Evolutionary conservation across 2,113 vertebrate species (phyloP), one percentile per base, ranked within the genome.

Genomic region (Sander vitreus): DNA sequence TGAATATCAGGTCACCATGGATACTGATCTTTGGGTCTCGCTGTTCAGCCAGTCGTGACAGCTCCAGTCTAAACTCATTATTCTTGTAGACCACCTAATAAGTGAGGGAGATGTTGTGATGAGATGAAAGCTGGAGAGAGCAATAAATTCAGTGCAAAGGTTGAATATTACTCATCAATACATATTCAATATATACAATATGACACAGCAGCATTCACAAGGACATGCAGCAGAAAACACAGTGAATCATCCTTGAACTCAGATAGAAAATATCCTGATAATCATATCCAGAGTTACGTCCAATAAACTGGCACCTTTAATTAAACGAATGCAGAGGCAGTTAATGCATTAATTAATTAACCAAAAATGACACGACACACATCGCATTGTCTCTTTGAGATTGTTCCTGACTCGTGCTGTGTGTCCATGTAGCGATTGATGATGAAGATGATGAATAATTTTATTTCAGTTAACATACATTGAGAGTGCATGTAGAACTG

Each of bases 1-100:
- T 95, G 94, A 98, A 99, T 27, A 96, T 92, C 88, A 99, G 89
- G 68, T 98, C 97, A 3, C 98, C 98, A 68, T 97, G 96, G 85
- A 98, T 93, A 85, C 96, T 96, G 94, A 99, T 96, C 90, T 95
- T 97, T 23, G 96, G 94, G 93, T 98, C 97, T 0, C 93, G 95
- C 84, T 96, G 96, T 72, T 97, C 97, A 12, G 98, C 98, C 90
- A 99, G 94, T 10, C 94, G 96, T 16, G 98, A 99, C 27, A 99
- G 95, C 55, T 97, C 97, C 93, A 99, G 95, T 90, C 97, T 96
- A 91, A 98, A 97, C 94, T 99, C 98, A 23, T 97, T 99, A 95
- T 99, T 99, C 94, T 97, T 99, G 92, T 99, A 99, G 76, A 99
- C 96, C 87, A 99, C 97, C 97, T 88, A 81, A 78, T 87, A 77